Conservation (phyloP, 1,140 invertebrate species). For the Cheumatopsyche charites region DNA sequence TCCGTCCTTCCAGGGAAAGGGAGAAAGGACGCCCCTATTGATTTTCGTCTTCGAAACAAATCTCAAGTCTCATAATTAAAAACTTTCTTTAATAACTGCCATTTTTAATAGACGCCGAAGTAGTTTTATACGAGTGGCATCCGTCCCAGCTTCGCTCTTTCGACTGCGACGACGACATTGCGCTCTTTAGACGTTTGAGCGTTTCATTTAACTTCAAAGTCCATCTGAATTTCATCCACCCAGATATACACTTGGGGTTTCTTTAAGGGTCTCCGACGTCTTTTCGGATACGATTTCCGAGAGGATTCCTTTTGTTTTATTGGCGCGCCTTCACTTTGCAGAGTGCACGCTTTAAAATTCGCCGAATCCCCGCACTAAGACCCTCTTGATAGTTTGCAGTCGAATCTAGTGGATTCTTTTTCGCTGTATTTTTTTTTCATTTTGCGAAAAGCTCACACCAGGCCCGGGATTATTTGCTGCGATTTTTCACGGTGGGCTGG, state of each 20-base stretch:
- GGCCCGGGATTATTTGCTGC: too few species aligned
- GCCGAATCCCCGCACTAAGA: too few species aligned
- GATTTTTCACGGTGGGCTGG: too few species aligned
- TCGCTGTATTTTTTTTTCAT: too few species aligned
- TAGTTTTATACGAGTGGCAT: constrained; percentile 16
- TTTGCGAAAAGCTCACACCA: too few species aligned
- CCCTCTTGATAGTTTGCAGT: too few species aligned
- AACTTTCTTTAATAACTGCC: constrained; percentile 3
- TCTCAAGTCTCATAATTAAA: constrained; percentile 1
- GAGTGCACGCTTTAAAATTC: neutral
- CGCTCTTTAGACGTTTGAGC: constrained; percentile 11
- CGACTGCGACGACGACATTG: neutral
- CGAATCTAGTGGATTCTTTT: too few species aligned
- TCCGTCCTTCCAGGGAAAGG: too few species aligned
- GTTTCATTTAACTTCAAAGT: constrained; percentile 28
- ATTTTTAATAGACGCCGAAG: neutral
- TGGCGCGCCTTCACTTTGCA: neutral
- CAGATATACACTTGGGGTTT: constrained; percentile 11
- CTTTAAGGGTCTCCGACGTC: constrained; percentile 5
- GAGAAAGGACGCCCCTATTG: too few species aligned
- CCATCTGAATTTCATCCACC: constrained; percentile 15
- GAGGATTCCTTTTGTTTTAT: constrained; percentile 16
- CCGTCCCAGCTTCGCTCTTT: neutral
- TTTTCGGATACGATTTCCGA: constrained; percentile 9
- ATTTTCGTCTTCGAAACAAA: too few species aligned